Conservation (phyloP, 1,140 invertebrate species). For the Tachypleus tridentatus region DNA sequence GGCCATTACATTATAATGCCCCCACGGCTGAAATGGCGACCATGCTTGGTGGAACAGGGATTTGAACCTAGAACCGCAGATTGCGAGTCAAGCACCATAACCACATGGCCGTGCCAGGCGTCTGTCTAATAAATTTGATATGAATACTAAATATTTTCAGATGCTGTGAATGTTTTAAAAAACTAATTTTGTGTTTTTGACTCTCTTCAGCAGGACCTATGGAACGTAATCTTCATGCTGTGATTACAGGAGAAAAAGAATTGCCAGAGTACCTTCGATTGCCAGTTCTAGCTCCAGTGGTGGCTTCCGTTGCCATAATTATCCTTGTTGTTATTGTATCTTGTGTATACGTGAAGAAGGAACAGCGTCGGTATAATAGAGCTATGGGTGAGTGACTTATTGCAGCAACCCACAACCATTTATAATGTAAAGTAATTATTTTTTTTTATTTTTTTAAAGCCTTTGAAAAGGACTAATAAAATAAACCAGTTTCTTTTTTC, state of each 20-base stretch:
- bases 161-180: too few relatives aligned
- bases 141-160: too few relatives aligned
- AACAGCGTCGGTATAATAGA: conserved; percentile 21
- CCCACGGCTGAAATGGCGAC: too few relatives aligned
- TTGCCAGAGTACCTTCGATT: conserved; percentile 22
- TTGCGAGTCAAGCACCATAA: too few relatives aligned
- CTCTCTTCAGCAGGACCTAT: too few relatives aligned
- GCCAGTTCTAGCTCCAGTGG: conserved; percentile 21
- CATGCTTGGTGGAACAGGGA: too few relatives aligned
- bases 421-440: neutral
- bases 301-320: conserved; percentile 20
- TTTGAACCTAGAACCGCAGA: too few relatives aligned
- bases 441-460: neutral
- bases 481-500: neutral
- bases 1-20: too few relatives aligned
- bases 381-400: conserved; percentile 16
- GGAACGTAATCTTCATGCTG: too few relatives aligned
- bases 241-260: conserved; percentile 6
- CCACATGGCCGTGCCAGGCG: too few relatives aligned
- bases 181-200: too few relatives aligned
- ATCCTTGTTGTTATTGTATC: conserved; percentile 24
- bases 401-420: neutral
- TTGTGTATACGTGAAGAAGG: conserved; percentile 23
- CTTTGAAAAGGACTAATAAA: neutral
- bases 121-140: neutral